These are phyloP conservation scores for Melanaphis sacchari DNA, from an alignment of 1,140 invertebrate species.

Conservation along the genomic window DNA sequence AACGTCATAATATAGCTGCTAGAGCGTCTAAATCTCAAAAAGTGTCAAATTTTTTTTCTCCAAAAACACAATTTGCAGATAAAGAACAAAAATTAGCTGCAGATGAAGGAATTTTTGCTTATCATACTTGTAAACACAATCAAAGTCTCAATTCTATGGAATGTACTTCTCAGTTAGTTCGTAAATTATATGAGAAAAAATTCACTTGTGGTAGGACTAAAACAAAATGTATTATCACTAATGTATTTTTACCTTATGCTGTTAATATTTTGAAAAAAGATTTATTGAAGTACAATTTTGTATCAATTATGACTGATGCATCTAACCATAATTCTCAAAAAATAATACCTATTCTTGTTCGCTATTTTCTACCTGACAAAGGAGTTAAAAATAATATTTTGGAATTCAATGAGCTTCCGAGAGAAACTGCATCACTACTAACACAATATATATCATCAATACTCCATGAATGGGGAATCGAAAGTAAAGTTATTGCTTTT, in stretches of 20 bases:
- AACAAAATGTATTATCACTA: neutral
- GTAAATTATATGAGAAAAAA: neutral
- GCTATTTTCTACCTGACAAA: neutral
- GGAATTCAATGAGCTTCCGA: neutral
- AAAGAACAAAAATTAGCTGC: neutral
- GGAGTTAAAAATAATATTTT: slow-evolving; percentile 18
- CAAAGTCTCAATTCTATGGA: neutral
- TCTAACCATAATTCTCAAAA: slow-evolving; percentile 1
- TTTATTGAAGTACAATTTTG: neutral
- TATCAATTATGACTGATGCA: slow-evolving; percentile 1
- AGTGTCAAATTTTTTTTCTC: neutral
- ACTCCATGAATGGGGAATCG: neutral
- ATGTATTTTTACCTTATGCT: neutral
- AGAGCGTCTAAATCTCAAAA: neutral
- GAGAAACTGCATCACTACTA: neutral
- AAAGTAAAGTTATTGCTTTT: neutral
- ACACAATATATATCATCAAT: neutral
- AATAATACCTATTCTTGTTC: neutral
- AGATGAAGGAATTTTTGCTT: neutral
- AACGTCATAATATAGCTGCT: neutral
- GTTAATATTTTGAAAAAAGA: neutral
- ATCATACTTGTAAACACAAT: slow-evolving; percentile 13
- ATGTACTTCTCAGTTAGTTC: neutral
- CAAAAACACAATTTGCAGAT: neutral
- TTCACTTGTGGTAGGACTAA: slow-evolving; percentile 1